Conservation (phyloP, 1,140 invertebrate genomes). For the Drosophila virilis region DNA sequence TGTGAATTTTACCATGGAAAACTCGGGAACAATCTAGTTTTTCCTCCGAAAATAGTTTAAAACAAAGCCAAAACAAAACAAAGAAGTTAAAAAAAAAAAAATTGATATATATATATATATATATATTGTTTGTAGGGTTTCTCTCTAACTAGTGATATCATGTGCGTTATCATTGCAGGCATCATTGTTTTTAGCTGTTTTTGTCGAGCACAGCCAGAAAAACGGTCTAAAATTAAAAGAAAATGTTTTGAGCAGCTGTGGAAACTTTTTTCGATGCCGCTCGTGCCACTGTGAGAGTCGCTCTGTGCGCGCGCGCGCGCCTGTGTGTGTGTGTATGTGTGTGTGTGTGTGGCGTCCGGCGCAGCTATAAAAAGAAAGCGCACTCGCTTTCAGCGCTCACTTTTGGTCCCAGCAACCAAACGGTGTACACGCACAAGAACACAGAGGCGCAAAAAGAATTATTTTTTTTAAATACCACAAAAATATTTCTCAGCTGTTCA, state of each 20-base stretch:
- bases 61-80: background rate
- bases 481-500: conserved; percentile 5
- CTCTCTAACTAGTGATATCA: background rate
- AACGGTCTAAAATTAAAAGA: conserved; percentile 66
- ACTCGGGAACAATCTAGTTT: no score
- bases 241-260: conserved; percentile 43
- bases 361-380: conserved; percentile 76
- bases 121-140: background rate
- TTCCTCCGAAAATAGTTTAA: no score
- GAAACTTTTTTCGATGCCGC: conserved; percentile 36
- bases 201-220: conserved; percentile 19
- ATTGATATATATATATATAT: background rate
- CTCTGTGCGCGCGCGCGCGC: background rate
- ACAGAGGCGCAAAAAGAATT: conserved; percentile 22
- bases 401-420: conserved; percentile 77
- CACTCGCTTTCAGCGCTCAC: conserved; percentile 74
- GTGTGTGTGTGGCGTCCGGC: conserved; percentile 1
- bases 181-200: conserved; percentile 21
- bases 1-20: no score
- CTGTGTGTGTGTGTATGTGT: conserved; percentile 17
- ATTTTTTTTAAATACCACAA: background rate
- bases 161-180: conserved; percentile 36
- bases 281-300: conserved; percentile 11
- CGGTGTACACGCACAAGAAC: conserved; percentile 52
- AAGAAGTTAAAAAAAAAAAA: background rate